Conservation (phyloP, 2,888 invertebrate species). For the Hydraecia micacea region DNA sequence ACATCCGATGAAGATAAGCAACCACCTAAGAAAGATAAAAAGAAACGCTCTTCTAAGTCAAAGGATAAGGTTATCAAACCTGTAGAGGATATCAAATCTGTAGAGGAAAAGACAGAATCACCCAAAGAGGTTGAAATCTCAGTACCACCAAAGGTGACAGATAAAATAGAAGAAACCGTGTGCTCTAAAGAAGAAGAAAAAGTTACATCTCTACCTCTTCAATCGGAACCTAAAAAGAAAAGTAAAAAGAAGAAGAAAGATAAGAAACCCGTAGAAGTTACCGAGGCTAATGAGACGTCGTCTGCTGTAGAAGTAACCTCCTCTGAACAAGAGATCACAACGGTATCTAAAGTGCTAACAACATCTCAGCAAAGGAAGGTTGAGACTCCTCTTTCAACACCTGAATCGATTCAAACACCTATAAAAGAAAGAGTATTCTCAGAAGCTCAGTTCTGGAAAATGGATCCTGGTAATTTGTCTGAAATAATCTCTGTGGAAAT, state of each 20-base stretch:
- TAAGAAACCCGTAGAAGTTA: conserved; percentile 69
- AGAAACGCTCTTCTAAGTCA: conserved; percentile 78
- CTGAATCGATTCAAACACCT: conserved; percentile 84
- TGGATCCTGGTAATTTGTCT: conserved; percentile 76
- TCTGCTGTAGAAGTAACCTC: conserved; percentile 66
- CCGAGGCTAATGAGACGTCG: conserved; percentile 61
- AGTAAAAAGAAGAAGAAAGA: conserved; percentile 82
- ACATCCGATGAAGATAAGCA: conserved; percentile 78
- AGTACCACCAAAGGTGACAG: conserved; percentile 55
- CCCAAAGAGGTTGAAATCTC: conserved; percentile 37
- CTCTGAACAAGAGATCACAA: conserved; percentile 66
- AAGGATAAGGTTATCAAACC: conserved; percentile 72
- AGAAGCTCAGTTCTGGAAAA: conserved; percentile 87
- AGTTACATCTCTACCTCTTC: conserved; percentile 29
- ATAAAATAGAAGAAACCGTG: conserved; percentile 14
- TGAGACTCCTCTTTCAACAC: conserved; percentile 79
- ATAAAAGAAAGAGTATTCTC: conserved; percentile 85
- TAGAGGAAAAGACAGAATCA: conserved; percentile 57
- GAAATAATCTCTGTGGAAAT: conserved; percentile 78
- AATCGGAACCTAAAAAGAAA: conserved; percentile 76
- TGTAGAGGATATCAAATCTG: conserved; percentile 61
- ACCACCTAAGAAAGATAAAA: conserved; percentile 80
- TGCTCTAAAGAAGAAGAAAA: conserved; percentile 5
- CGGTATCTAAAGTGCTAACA: conserved; percentile 24
- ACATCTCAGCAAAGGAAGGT: conserved; percentile 60